Base-by-base conservation (phyloP, 1,140 invertebrate species). In the Drosophila mayri region DNA sequence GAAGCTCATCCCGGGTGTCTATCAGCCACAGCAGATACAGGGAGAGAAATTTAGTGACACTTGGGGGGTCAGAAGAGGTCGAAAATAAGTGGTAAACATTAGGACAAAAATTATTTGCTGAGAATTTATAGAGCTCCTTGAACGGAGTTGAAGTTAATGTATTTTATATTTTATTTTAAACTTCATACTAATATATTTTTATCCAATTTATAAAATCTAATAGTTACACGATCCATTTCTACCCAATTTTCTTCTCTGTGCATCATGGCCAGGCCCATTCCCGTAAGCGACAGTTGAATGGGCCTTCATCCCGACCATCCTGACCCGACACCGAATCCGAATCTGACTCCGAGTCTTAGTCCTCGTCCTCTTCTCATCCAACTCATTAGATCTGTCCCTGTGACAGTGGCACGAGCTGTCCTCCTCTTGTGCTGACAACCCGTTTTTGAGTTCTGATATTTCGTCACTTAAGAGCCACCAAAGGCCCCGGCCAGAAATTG, bases 201-300 rank as follows among this genome's bases (percentile, higher is more conserved):
- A 14, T 32, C 0, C 2, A 40, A 2, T 11, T 10, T 32, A 9
- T 32, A 32, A 32, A 10, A 32, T 11, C 32, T 22, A 22, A 2
- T 22, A 18, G 10, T 18, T 43, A 3, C 22, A 22, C 20, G 11
- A 20, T 3, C 10, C 18, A 11, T 18, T 11, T 20, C 6, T 25
- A 1, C 7, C 2, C 14, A 22, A 18, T 28, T 38, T 54, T 54
- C 16, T 22, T 58, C 5, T 1, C 49, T 32, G 25, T 25, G 46
- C 38, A 66, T 7, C 22, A 46, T 30, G 7, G 8, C 46, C 11
- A 12, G 40, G 18, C n/a, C 25, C 54, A 52, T 63, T 54, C 62
- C 71, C 72, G 62, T 57, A 64, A 49, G 62, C 66, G 81, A 80
- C 81, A 84, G 76, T 67, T 85, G 81, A 85, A 80, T 85, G 81